Evolutionary conservation across 1,140 invertebrate genomes (phyloP).

Genomic region (Paramacrobiotus metropolitanus): DNA sequence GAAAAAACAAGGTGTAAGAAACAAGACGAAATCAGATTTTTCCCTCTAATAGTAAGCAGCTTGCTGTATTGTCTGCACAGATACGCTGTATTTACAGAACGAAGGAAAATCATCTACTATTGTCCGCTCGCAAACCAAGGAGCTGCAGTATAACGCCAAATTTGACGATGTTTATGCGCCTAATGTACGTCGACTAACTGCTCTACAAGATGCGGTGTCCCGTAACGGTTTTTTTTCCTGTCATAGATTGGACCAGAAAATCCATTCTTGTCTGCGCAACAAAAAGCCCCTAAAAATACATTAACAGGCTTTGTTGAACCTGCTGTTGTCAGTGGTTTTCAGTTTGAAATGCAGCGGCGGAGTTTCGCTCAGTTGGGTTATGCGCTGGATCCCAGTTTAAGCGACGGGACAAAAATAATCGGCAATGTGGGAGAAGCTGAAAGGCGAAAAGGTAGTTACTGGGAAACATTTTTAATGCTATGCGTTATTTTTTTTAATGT

Average conservation of each 20-base stretch:
- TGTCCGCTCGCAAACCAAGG: constrained; percentile 45
- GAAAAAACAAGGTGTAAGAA: no score
- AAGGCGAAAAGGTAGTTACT: constrained; percentile 24
- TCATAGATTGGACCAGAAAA: constrained; percentile 52
- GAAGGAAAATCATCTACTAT: constrained; percentile 19
- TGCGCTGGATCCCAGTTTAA: constrained; percentile 29
- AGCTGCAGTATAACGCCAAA: constrained; percentile 72
- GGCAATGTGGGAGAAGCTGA: constrained; percentile 35
- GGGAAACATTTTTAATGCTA: constrained; percentile 2
- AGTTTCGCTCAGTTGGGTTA: constrained; percentile 43
- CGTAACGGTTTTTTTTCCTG: constrained; percentile 11
- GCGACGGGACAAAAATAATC: constrained; percentile 34
- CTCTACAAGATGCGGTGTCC: background rate
- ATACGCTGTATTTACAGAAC: background rate
- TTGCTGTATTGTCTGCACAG: background rate
- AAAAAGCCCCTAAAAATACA: constrained; percentile 63
- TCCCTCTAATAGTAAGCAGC: no score
- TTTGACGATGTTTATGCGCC: constrained; percentile 88
- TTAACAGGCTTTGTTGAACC: constrained; percentile 80
- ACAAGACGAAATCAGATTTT: no score
- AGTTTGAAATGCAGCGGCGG: constrained; percentile 89
- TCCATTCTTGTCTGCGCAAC: constrained; percentile 68
- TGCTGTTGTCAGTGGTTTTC: constrained; percentile 82
- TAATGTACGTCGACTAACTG: constrained; percentile 24
- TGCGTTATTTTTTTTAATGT: constrained; percentile 5